phyloP scores from a whole-genome alignment of 2,888 invertebrate species.

The Helobdella robusta region DNA sequence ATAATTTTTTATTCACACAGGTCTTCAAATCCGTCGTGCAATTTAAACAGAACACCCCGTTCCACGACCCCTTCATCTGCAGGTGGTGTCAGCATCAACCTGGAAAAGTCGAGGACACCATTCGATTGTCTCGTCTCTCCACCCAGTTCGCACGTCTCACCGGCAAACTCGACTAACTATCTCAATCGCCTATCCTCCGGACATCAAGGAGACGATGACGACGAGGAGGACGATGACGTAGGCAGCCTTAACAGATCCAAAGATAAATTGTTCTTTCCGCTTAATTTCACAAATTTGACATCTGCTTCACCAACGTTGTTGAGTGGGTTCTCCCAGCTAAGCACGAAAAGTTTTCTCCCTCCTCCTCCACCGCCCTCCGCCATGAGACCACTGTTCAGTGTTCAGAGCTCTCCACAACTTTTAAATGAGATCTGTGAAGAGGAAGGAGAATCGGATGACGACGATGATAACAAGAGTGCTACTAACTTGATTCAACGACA shows the following conservation, averaged over 20 bases:
- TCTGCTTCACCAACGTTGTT: background rate
- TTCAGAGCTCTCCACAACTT: constrained; percentile 53
- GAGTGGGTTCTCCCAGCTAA: background rate
- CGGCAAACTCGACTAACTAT: constrained; percentile 10
- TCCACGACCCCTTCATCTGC: no score
- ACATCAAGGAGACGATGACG: constrained; percentile 4
- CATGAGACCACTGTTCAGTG: constrained; percentile 48
- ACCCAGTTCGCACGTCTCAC: constrained; percentile 40
- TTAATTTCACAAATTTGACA: background rate
- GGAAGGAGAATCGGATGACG: constrained; percentile 55
- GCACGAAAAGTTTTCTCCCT: background rate
- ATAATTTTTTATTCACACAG: background rate
- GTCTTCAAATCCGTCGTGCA: no score
- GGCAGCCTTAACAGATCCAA: constrained; percentile 47
- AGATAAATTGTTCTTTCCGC: background rate
- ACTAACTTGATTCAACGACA: no score
- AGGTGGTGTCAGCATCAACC: no score
- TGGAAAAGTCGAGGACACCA: constrained; percentile 19
- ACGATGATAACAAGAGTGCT: constrained; percentile 42
- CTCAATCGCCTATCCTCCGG: constrained; percentile 1
- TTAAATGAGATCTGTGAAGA: constrained; percentile 65
- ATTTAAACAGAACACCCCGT: no score
- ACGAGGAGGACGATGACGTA: constrained; percentile 8
- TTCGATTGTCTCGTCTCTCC: constrained; percentile 43
- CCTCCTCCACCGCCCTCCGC: constrained; percentile 33